These are phyloP conservation scores for Lithophane socia DNA, from an alignment of 2,888 invertebrate genomes.

Conservation along the genomic window DNA sequence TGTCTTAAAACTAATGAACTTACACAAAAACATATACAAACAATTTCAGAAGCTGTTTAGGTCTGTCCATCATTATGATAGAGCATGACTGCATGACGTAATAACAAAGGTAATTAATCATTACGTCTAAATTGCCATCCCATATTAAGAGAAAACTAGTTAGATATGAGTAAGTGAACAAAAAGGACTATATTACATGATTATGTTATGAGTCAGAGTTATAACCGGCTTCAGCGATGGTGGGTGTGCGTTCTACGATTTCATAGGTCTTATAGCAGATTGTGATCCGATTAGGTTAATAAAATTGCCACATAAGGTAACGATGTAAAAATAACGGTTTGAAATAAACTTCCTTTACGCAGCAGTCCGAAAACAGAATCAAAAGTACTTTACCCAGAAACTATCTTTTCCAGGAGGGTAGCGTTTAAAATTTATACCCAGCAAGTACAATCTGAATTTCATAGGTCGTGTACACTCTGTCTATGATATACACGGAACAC, in stretches of 20 bases:
- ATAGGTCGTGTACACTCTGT: no score
- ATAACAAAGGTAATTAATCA: constrained; percentile 31
- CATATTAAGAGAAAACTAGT: constrained; percentile 39
- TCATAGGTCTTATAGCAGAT: constrained; percentile 10
- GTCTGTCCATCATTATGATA: not conserved
- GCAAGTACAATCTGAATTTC: no score
- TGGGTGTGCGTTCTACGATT: constrained; percentile 31
- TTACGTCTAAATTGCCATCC: not conserved
- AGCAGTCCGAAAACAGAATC: no score
- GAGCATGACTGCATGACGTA: constrained; percentile 11
- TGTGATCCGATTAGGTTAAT: not conserved
- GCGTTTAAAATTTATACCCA: no score
- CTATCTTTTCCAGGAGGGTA: no score
- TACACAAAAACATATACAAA: not conserved
- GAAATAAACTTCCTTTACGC: not conserved
- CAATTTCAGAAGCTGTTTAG: constrained; percentile 8
- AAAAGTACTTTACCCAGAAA: no score
- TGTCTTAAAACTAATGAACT: not conserved
- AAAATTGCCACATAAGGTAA: not conserved
- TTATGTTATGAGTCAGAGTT: constrained; percentile 44
- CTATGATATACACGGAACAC: no score
- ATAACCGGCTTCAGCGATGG: constrained; percentile 33
- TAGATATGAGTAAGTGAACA: constrained; percentile 25
- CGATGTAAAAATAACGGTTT: not conserved
- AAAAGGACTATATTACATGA: constrained; percentile 34